Evolutionary conservation across 2,888 invertebrate species (phyloP).

Genomic region (Caenorhabditis doughertyi): DNA sequence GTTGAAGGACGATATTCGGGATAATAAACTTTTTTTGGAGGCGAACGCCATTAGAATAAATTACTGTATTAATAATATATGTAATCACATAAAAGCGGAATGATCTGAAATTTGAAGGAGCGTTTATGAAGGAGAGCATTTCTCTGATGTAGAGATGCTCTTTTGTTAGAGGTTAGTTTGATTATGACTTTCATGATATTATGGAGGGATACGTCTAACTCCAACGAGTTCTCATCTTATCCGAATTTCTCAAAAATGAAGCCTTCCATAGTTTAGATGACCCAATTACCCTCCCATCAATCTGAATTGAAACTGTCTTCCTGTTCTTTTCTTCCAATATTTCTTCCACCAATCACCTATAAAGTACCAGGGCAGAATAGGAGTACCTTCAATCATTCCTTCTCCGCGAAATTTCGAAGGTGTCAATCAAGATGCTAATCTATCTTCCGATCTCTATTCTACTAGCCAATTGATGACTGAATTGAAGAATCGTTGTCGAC

Average conservation of each 20-base stretch:
- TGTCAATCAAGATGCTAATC: constrained; percentile 57
- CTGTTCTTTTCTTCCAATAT: background rate
- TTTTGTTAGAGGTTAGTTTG: no score
- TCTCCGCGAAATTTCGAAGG: constrained; percentile 44
- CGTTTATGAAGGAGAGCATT: no score
- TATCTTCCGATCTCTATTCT: constrained; percentile 24
- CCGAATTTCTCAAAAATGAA: no score
- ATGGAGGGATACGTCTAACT: no score
- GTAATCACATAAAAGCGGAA: no score
- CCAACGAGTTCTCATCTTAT: no score
- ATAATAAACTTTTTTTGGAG: constrained; percentile 14
- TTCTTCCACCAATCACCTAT: constrained; percentile 23
- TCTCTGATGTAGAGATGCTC: no score
- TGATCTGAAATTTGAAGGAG: no score
- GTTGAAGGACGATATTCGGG: constrained; percentile 32
- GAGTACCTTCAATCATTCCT: constrained; percentile 6
- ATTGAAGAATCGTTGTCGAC: constrained; percentile 15
- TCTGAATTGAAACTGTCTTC: constrained; percentile 3
- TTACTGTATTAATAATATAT: no score
- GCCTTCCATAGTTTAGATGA: constrained; percentile 1
- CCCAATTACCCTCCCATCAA: constrained; percentile 41
- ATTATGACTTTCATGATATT: no score
- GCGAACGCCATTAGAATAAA: background rate
- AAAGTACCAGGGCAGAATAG: constrained; percentile 3
- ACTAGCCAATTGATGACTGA: background rate